These are phyloP conservation scores for Hybos culiciformis DNA, from an alignment of 2,888 invertebrate species.

Conservation along the genomic window DNA sequence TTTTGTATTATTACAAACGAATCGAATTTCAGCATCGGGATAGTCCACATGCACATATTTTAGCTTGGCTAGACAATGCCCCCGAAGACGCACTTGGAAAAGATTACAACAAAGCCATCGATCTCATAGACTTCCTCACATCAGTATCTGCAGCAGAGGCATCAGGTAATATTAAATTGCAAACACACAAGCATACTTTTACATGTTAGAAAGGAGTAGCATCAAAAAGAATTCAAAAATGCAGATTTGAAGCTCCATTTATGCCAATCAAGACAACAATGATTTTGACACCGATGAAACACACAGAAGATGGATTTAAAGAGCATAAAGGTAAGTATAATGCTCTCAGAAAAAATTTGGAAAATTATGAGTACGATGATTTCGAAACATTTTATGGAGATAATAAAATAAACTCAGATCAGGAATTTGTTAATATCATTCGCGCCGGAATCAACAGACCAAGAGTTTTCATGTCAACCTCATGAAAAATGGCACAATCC, in stretches of 20 bases:
- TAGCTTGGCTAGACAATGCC: slow-evolving; percentile 29
- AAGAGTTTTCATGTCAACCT: not conserved
- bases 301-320: not conserved
- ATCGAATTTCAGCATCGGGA: slow-evolving; percentile 31
- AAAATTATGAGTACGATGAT: not conserved
- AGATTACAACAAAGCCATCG: not conserved
- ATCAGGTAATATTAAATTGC: not conserved
- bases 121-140: not conserved
- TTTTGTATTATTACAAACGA: slow-evolving; percentile 19
- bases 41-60: slow-evolving; percentile 30
- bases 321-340: too few species aligned
- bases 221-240: not conserved
- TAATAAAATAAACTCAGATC: not conserved
- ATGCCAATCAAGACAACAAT: not conserved
- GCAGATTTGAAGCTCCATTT: not conserved
- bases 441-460: slow-evolving; percentile 1
- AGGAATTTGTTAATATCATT: not conserved
- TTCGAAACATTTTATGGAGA: not conserved
- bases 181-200: not conserved
- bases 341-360: not conserved
- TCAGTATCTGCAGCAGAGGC: not conserved
- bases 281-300: not conserved
- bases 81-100: slow-evolving; percentile 13
- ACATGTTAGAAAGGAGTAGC: not conserved
- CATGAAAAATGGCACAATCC: slow-evolving; percentile 2